Evolutionary conservation across 1,140 invertebrate genomes (phyloP).

Genomic region (Drosophila seguyi): DNA sequence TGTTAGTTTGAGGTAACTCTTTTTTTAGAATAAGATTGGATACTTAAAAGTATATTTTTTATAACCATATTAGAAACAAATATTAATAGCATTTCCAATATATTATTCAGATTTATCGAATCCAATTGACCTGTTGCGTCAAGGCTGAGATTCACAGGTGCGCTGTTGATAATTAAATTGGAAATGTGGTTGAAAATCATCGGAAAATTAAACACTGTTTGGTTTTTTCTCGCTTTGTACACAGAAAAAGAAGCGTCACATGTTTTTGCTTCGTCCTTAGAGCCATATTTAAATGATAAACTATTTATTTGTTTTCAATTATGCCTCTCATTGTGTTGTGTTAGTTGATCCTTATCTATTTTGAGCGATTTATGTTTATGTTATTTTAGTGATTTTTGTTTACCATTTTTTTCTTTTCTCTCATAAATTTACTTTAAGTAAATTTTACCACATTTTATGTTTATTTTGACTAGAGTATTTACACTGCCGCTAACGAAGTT

Average conservation of each 20-base stretch:
- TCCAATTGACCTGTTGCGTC: neutral
- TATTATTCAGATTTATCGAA: neutral
- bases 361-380: conserved; percentile 55
- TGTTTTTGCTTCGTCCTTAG: neutral
- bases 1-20: conserved; percentile 32
- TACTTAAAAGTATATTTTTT: neutral
- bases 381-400: conserved; percentile 17
- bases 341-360: conserved; percentile 35
- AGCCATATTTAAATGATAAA: conserved; percentile 38
- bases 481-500: conserved; percentile 39
- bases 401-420: neutral
- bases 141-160: neutral
- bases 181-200: conserved; percentile 3
- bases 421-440: conserved; percentile 65
- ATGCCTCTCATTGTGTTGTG: conserved; percentile 30
- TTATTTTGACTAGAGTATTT: conserved; percentile 56
- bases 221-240: conserved; percentile 21
- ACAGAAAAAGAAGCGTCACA: conserved; percentile 22
- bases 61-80: neutral
- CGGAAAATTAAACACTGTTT: conserved; percentile 8
- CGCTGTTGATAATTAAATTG: conserved; percentile 2
- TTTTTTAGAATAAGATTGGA: neutral
- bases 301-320: conserved; percentile 47
- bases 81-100: neutral
- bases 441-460: conserved; percentile 69